Base-by-base conservation (phyloP, 2,113 vertebrate species). In the Charina bottae region DNA sequence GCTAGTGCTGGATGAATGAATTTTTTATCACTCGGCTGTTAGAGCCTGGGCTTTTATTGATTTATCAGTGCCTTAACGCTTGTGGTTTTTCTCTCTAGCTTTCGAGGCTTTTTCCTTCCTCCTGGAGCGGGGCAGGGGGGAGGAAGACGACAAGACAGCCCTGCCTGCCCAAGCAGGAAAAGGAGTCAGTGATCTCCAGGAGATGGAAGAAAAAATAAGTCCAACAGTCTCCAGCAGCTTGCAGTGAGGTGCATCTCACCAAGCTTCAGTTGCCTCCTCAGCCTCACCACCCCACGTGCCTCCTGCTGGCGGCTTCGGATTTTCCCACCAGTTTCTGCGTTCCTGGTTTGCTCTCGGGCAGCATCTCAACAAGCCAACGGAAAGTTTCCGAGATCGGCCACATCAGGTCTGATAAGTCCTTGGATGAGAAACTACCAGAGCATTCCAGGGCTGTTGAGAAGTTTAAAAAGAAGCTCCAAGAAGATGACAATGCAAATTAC, bases 21-120 rank as follows among this genome's bases (percentile, higher is more conserved):
- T 96, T 96, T 95, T 96, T 96, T 93, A 96, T 96, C 89, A 86
- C 92, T 94, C 55, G 92, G 90, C 94, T 93, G 94, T 93, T 95
- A 93, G 92, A 92, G 85, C 95, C 90, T 93, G 95, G 94, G 85
- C 46, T 15, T 0, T 2, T 89, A 94, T 96, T 93, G 95, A 96
- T 96, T 92, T 91, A 92, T 94, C 90, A 86, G 90, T 87, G 92
- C 89, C 56, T 21, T 93, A 90, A 95, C 33, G 91, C 92, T 93
- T 87, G 11, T 72, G 93, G 90, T 24, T 88, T 96, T 90, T 55
- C 88, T 19, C 8, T 64, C 7, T 26, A 26, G 89, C 89, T 95
- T 56, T 23, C 7, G 42, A 72, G 90, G 91, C 86, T 90, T 28
- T 90, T 19, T 19, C 12, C 3, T 42, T 26, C 83, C 24, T 58